Conservation (phyloP, 2,797 vertebrate species). For the Anabacerthia variegaticeps region DNA sequence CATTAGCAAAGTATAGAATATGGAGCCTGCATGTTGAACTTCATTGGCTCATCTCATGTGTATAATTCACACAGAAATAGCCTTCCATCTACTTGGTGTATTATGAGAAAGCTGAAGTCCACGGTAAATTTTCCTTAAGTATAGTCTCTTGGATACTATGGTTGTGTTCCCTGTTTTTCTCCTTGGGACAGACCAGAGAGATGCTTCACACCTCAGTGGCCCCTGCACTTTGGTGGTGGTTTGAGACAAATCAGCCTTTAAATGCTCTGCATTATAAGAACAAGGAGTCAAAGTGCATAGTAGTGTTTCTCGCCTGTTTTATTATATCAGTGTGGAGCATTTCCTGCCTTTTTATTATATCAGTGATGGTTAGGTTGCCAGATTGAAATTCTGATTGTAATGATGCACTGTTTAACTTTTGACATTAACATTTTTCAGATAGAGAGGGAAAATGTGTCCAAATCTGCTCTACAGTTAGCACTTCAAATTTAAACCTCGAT, state of each 20-base stretch:
- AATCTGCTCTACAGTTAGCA: background rate
- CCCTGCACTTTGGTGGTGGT: background rate
- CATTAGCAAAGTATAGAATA: background rate
- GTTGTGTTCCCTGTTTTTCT: background rate
- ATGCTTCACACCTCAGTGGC: background rate
- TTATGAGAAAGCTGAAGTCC: background rate
- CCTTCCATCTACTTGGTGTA: background rate
- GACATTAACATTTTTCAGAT: background rate
- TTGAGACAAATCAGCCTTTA: background rate
- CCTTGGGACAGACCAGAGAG: background rate
- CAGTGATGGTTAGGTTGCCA: background rate
- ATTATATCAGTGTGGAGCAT: background rate
- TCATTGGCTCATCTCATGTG: background rate
- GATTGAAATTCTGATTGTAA: background rate
- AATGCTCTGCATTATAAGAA: background rate
- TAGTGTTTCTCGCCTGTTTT: background rate
- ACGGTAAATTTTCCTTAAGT: background rate
- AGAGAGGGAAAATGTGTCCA: background rate
- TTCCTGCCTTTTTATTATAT: background rate
- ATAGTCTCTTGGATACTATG: background rate
- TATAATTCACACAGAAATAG: background rate
- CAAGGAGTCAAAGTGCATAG: background rate
- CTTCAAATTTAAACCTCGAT: background rate
- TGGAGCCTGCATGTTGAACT: fast-evolving
- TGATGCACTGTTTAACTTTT: background rate